phyloP scores from a whole-genome alignment of 2,113 vertebrate genomes.

The Podiceps cristatus region DNA sequence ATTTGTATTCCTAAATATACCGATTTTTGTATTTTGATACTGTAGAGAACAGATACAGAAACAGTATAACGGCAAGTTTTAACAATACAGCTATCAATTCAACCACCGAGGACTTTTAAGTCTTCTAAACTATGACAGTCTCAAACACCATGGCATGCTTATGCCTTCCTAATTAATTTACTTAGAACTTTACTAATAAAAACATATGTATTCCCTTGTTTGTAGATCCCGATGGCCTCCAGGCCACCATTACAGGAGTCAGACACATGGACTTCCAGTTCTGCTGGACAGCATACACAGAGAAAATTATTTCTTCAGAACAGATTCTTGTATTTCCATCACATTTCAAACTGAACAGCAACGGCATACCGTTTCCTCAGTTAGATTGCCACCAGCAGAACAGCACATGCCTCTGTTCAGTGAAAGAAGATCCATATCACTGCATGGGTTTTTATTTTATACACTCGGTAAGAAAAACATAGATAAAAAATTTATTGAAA shows the following conservation, averaged over 20 bases:
- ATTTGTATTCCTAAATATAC: neutral
- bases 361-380: neutral
- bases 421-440: neutral
- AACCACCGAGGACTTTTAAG: neutral
- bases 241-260: neutral
- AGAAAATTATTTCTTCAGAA: neutral
- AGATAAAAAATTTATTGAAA: conserved; percentile 28
- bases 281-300: neutral
- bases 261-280: neutral
- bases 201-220: neutral
- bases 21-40: neutral
- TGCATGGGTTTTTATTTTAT: conserved; percentile 16
- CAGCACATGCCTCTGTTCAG: neutral
- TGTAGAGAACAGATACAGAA: neutral
- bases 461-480: neutral
- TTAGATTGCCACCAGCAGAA: neutral
- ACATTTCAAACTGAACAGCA: neutral
- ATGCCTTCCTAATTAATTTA: neutral
- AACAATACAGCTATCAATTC: neutral
- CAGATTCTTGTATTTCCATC: neutral
- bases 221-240: neutral
- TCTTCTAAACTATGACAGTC: neutral
- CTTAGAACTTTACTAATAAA: neutral
- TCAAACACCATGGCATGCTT: neutral
- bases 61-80: neutral